phyloP scores from a whole-genome alignment of 2,888 invertebrate species.

The Orgyia antiqua region DNA sequence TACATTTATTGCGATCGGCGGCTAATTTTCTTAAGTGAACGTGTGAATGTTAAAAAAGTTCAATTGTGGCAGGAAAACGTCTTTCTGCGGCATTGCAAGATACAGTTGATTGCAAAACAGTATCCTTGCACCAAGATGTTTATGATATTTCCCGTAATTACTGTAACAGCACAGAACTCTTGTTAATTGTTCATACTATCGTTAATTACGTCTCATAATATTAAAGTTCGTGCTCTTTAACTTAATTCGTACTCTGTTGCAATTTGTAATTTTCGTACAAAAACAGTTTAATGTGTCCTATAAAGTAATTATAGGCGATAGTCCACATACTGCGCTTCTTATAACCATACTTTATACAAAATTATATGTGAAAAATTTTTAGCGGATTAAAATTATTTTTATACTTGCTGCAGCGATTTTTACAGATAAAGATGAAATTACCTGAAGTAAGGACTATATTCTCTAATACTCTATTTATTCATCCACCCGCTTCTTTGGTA shows the following conservation, averaged over 20 bases:
- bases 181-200: slow-evolving; percentile 44
- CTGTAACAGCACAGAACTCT: slow-evolving; percentile 49
- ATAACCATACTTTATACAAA: too few species aligned
- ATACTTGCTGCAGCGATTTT: too few species aligned
- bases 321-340: too few species aligned
- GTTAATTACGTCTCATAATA: slow-evolving; percentile 37
- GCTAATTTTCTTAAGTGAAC: slow-evolving; percentile 21
- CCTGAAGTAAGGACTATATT: too few species aligned
- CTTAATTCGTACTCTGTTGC: slow-evolving; percentile 22
- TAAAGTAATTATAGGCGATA: slow-evolving; percentile 14
- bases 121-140: slow-evolving; percentile 53
- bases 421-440: too few species aligned
- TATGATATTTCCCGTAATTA: slow-evolving; percentile 71
- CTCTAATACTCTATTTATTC: too few species aligned
- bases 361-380: too few species aligned
- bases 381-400: too few species aligned
- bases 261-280: slow-evolving; percentile 18
- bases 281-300: slow-evolving; percentile 9
- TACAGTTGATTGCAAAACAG: slow-evolving; percentile 38
- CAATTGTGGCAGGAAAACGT: slow-evolving; percentile 54
- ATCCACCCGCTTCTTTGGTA: too few species aligned
- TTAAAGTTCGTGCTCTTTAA: slow-evolving; percentile 24
- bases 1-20: slow-evolving; percentile 20
- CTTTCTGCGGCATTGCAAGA: too few species aligned
- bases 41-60: slow-evolving; percentile 28